phyloP scores from a whole-genome alignment of 35 echinoderm and acorn worm genomes.

The Lytechinus pictus region DNA sequence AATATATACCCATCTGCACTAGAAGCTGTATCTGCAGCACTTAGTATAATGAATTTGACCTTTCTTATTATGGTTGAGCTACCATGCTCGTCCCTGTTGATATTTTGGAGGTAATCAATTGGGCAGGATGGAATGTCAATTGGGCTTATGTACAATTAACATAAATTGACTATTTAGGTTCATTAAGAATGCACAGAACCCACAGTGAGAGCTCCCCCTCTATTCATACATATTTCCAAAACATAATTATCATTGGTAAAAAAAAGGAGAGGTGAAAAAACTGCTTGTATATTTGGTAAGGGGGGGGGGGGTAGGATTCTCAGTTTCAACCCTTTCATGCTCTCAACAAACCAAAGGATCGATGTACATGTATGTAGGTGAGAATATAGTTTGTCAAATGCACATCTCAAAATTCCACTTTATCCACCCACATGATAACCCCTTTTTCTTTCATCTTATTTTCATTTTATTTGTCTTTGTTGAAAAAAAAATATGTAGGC shows the following conservation, averaged over 20 bases:
- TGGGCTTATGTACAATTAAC: background rate
- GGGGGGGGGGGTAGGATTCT: background rate
- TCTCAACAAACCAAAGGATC: background rate
- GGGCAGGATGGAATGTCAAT: background rate
- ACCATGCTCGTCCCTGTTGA: background rate
- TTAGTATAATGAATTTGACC: background rate
- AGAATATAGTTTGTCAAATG: too few relatives aligned
- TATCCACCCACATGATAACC: too few relatives aligned
- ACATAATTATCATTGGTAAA: background rate
- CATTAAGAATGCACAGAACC: background rate
- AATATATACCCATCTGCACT: constrained; percentile 11
- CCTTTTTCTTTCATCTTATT: too few relatives aligned
- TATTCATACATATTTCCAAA: background rate
- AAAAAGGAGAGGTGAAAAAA: background rate
- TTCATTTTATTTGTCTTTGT: too few relatives aligned
- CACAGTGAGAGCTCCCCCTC: background rate
- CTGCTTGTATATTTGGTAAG: background rate
- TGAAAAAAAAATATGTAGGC: too few relatives aligned
- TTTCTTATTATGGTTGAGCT: background rate
- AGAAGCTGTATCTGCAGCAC: background rate
- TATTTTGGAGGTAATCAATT: background rate
- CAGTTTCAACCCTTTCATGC: background rate
- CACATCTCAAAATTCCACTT: too few relatives aligned
- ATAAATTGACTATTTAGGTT: background rate
- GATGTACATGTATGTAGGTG: too few relatives aligned